phyloP scores from a whole-genome alignment of 2,888 invertebrate species.

The Villa cingulata region DNA sequence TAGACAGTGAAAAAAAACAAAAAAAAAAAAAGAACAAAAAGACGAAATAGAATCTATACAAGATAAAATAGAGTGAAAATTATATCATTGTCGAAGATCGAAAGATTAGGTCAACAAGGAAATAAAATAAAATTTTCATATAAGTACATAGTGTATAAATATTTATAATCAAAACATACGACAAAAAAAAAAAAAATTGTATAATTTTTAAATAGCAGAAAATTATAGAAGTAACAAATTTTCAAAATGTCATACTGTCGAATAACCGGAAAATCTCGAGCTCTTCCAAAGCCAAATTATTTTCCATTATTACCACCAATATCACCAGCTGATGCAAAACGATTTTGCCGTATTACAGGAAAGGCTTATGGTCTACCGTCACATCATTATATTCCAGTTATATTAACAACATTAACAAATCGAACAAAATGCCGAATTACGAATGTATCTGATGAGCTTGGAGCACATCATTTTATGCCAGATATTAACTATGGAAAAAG shows the following conservation, averaged over 20 bases:
- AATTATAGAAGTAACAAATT: background rate
- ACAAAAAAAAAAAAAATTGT: background rate
- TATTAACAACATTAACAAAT: constrained; percentile 40
- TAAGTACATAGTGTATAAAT: no score
- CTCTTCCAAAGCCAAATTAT: constrained; percentile 69
- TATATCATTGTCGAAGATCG: no score
- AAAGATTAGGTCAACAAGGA: no score
- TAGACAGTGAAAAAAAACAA: no score
- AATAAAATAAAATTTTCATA: no score
- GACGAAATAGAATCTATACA: no score
- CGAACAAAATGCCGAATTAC: constrained; percentile 50
- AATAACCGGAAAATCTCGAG: constrained; percentile 65
- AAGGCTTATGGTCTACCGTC: constrained; percentile 59
- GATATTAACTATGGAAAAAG: constrained; percentile 50
- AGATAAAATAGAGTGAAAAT: no score
- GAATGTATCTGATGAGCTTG: constrained; percentile 47
- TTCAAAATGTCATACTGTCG: constrained; percentile 56
- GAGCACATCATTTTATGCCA: constrained; percentile 47
- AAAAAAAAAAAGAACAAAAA: no score
- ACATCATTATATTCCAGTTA: constrained; percentile 67
- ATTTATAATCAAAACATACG: no score
- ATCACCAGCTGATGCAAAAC: constrained; percentile 68
- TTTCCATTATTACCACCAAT: constrained; percentile 68
- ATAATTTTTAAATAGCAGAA: background rate
- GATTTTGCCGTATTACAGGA: constrained; percentile 65